Percentiles rank a stretch among this genome's conserved stretches.
Conservation (phyloP, 2,113 vertebrate species). For the Thomomys bottae region DNA sequence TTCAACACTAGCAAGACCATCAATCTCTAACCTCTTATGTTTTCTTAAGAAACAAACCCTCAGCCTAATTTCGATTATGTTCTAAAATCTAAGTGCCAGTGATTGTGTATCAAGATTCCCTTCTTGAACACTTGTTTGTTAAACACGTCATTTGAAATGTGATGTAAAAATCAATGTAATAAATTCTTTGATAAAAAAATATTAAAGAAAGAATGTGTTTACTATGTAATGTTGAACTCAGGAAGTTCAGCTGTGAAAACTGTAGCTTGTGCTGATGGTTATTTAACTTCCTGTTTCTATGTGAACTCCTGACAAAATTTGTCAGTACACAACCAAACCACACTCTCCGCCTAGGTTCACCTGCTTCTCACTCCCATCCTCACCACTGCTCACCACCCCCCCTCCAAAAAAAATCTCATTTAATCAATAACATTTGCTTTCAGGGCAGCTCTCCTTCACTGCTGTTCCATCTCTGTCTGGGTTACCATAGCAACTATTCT, state of each 20-base stretch:
- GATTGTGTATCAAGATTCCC: too few species aligned
- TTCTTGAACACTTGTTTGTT: too few species aligned
- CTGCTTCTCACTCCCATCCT: background rate
- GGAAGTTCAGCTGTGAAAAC: slow-evolving; percentile 20
- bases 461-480: slow-evolving; percentile 80
- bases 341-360: background rate
- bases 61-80: too few species aligned
- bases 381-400: background rate
- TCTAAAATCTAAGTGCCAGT: too few species aligned
- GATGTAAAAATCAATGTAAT: too few species aligned
- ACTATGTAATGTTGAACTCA: background rate
- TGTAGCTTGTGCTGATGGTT: background rate
- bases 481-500: slow-evolving; percentile 86
- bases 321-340: background rate
- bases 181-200: too few species aligned
- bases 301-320: background rate
- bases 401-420: slow-evolving; percentile 58
- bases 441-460: slow-evolving; percentile 80
- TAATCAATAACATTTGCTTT: slow-evolving; percentile 84
- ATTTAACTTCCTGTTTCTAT: background rate
- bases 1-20: background rate
- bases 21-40: background rate
- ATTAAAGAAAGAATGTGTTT: slow-evolving; percentile 34
- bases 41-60: slow-evolving; percentile 55
- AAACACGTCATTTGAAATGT: too few species aligned